phyloP scores from a whole-genome alignment of 2,888 invertebrate species.

The Exephanes ischioxanthus region DNA sequence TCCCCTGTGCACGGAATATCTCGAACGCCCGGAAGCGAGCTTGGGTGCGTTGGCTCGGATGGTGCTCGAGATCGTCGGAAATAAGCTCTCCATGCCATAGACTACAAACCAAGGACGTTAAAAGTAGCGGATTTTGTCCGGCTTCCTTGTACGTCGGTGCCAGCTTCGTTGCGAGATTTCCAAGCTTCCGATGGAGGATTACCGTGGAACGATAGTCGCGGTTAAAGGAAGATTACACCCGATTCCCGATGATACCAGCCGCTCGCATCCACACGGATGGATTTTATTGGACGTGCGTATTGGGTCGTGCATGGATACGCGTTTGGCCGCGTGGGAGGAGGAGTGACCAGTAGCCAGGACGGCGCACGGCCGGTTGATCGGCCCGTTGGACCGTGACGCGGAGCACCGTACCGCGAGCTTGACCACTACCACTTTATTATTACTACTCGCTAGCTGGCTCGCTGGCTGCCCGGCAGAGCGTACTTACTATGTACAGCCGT shows the following conservation, averaged over 20 bases:
- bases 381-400: conserved; percentile 83
- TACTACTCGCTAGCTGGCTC: conserved; percentile 74
- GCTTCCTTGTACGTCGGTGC: conserved; percentile 43
- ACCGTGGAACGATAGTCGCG: conserved; percentile 11
- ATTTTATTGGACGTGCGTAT: conserved; percentile 29
- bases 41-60: background rate
- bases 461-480: conserved; percentile 39
- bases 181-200: conserved; percentile 47
- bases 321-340: conserved; percentile 78
- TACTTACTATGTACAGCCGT: background rate
- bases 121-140: conserved; percentile 54
- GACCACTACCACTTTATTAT: conserved; percentile 83
- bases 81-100: conserved; percentile 23
- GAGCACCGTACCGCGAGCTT: conserved; percentile 71
- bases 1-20: background rate
- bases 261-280: conserved; percentile 33
- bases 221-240: conserved; percentile 34
- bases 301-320: conserved; percentile 53
- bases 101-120: conserved; percentile 57
- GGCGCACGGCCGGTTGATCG: conserved; percentile 82
- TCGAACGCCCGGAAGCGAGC: background rate
- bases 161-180: conserved; percentile 18
- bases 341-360: conserved; percentile 81
- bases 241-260: conserved; percentile 55
- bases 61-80: background rate